Base-by-base conservation (phyloP, 2,888 invertebrate species). In the Clepsis dumicolana region DNA sequence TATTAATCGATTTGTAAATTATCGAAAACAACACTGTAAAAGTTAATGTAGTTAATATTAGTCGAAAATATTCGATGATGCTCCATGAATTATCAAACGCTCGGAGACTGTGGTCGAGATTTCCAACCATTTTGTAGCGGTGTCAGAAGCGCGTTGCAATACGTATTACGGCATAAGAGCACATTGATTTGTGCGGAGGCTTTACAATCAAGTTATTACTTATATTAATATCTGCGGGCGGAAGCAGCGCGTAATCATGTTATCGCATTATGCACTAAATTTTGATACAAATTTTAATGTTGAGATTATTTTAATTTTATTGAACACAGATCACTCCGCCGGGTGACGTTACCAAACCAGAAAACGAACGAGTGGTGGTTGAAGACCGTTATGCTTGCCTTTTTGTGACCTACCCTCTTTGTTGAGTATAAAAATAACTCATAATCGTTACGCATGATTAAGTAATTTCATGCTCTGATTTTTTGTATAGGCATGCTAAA, bases 1-100 rank as follows among this genome's bases (percentile, higher is more conserved):
- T 69, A 14, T 60, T 38, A 24, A 73, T 60, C 0, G 1, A 12
- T 59, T 38, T 61, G 29, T 68, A 65, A 61, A 48, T 24, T 50
- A 71, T 64, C 60, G 65, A 72, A 60, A 69, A 32, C 1, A 59
- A 8, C 44, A 66, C 21, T 59, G 44, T 65, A 38, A 50, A 57
- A 29, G 16, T 7, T 0, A 57, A 0, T 3, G 35, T 1, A 7
- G 24, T 27, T n/a, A 50, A 12, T 25, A 18, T 29, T 56, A 61
- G n/a, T 29, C 18, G 25, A 24, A 62, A 27, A 5, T 12, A 48
- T 44, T 61, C 16, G 14, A 24, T 44, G 5, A 38, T 29, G 29
- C 7, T 7, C 29, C 29, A 29, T n/a, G 21, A 12, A 38, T 18
- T 2, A 14, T 4, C 3, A 14, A 29, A 29, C 25, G 25, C 27